These are phyloP conservation scores for Orcinus orca DNA, from an alignment of 2,113 vertebrate species.

Conservation along the genomic window DNA sequence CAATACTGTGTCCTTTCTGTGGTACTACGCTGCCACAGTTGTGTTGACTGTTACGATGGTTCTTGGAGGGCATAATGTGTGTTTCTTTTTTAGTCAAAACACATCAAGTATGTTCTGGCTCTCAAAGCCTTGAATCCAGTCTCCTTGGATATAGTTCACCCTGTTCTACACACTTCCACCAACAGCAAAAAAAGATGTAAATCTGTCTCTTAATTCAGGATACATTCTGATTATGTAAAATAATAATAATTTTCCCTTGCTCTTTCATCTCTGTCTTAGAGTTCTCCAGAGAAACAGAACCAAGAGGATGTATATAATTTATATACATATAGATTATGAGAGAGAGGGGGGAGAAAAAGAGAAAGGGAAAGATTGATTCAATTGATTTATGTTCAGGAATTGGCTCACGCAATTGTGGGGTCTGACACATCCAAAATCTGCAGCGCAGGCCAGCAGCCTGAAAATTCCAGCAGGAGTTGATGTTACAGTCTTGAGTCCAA, in stretches of 20 bases:
- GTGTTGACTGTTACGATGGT: not conserved
- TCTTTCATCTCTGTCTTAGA: not conserved
- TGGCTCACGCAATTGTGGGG: not conserved
- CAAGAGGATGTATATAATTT: not conserved
- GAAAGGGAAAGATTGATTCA: not conserved
- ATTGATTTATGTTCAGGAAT: not conserved
- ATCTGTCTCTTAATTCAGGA: not conserved
- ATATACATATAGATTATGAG: not conserved
- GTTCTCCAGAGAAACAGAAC: not conserved
- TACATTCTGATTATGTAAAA: slow-evolving; percentile 9
- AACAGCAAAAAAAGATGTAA: not conserved
- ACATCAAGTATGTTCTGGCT: slow-evolving; percentile 17
- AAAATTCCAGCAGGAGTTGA: not conserved
- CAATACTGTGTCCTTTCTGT: not conserved
- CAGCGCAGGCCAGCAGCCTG: not conserved
- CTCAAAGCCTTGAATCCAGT: not conserved
- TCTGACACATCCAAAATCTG: not conserved
- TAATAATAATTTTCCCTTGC: not conserved
- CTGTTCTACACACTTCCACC: not conserved
- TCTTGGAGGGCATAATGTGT: not conserved
- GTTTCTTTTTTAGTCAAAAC: slow-evolving; percentile 51
- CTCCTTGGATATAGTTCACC: slow-evolving; percentile 10
- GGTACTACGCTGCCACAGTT: not conserved
- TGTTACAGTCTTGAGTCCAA: not conserved
- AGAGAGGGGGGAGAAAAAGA: not conserved